Percentiles rank a stretch among this genome's conserved stretches.
Conservation (phyloP, 2,113 vertebrate species). For the Sarotherodon lohbergeri region DNA sequence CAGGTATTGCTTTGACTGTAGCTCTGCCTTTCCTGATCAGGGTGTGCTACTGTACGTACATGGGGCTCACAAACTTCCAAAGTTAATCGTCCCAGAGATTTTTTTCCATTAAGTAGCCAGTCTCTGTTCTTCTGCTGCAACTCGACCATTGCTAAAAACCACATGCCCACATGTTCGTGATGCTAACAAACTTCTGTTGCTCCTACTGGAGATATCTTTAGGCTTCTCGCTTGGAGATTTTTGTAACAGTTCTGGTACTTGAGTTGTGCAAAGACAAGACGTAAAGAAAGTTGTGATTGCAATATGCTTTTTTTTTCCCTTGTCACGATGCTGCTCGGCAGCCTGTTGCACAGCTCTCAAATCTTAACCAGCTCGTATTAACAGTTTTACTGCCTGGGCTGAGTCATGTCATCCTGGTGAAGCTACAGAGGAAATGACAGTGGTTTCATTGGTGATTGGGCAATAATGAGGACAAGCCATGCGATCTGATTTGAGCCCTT, state of each 20-base stretch:
- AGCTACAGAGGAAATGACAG: neutral
- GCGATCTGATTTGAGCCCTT: neutral
- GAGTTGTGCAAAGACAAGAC: neutral
- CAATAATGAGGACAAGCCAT: neutral
- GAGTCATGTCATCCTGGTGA: neutral
- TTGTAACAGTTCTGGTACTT: neutral
- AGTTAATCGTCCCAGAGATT: neutral
- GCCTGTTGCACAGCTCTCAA: neutral
- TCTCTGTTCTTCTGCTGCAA: neutral
- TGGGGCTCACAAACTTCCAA: neutral
- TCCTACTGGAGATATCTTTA: neutral
- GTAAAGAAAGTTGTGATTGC: neutral
- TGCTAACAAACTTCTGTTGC: neutral
- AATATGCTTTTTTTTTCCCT: rapidly evolving
- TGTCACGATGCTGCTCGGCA: neutral
- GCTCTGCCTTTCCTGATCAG: neutral
- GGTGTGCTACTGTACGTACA: neutral
- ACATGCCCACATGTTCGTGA: neutral
- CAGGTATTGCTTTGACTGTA: neutral
- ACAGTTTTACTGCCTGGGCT: neutral
- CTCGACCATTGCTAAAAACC: neutral
- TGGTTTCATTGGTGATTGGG: neutral
- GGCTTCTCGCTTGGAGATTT: neutral
- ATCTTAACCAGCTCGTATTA: neutral
- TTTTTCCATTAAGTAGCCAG: too few relatives aligned